These are phyloP conservation scores for Aphodius sticticus DNA, from an alignment of 2,888 invertebrate species.

Conservation along the genomic window DNA sequence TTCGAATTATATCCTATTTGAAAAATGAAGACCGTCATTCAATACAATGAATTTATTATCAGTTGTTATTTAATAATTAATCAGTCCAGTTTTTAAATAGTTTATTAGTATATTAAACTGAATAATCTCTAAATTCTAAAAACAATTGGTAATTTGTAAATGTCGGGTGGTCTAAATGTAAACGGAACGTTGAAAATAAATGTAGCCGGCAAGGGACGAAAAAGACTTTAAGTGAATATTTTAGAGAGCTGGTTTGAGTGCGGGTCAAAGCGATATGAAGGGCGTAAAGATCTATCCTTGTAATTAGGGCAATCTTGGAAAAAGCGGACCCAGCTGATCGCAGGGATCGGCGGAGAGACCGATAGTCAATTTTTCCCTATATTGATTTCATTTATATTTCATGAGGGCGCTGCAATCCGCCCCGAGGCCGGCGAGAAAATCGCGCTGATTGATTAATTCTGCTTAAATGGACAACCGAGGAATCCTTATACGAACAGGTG, in stretches of 20 bases:
- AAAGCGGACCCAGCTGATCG: neutral
- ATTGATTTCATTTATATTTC: conserved; percentile 21
- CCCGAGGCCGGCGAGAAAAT: neutral
- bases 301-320: conserved; percentile 4
- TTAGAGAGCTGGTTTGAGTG: neutral
- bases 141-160: too few species aligned
- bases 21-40: too few species aligned
- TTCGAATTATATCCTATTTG: too few species aligned
- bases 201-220: neutral
- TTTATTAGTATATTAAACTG: too few species aligned
- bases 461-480: neutral
- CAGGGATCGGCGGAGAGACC: neutral
- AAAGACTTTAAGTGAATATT: neutral
- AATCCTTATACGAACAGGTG: neutral
- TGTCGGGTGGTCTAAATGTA: too few species aligned
- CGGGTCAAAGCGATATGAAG: neutral
- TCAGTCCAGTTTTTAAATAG: too few species aligned
- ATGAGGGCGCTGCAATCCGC: conserved; percentile 8
- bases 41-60: too few species aligned
- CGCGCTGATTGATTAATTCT: neutral
- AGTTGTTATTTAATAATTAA: too few species aligned
- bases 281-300: neutral
- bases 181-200: too few species aligned
- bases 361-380: conserved; percentile 21
- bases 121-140: too few species aligned